These are phyloP conservation scores for Eciton burchellii DNA, from an alignment of 1,140 invertebrate species.

Conservation along the genomic window DNA sequence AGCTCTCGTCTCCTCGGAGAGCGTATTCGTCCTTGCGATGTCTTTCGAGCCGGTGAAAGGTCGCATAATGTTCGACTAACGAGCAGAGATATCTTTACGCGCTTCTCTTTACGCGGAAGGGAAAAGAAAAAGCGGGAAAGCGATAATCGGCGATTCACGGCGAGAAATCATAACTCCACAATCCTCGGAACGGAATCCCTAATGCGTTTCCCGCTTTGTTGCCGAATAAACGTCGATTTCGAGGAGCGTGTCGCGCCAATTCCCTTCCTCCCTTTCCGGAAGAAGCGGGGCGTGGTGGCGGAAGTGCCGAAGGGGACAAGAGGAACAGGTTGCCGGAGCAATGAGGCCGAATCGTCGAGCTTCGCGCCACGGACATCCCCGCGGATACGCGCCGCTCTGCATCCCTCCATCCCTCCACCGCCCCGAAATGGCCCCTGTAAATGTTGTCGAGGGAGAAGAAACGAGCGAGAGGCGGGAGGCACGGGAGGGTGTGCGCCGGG, in stretches of 20 bases:
- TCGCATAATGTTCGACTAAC: neutral
- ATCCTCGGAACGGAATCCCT: conserved; percentile 26
- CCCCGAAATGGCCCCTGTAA: conserved; percentile 22
- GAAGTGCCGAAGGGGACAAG: neutral
- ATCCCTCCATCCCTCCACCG: no score
- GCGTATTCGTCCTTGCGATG: no score
- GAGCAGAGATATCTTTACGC: no score
- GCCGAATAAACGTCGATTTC: conserved; percentile 18
- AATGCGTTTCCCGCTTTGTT: conserved; percentile 8
- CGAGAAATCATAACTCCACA: conserved; percentile 1
- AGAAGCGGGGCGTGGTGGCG: neutral
- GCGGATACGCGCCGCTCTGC: neutral
- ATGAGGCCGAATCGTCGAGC: neutral
- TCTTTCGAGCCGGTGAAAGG: neutral
- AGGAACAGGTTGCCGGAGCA: conserved; percentile 16
- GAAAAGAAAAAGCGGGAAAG: no score
- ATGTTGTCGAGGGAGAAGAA: conserved; percentile 37
- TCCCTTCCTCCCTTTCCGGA: neutral
- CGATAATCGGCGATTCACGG: no score
- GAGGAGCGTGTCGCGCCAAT: conserved; percentile 12
- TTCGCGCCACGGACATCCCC: neutral
- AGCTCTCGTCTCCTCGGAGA: neutral
- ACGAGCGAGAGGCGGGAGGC: conserved; percentile 39
- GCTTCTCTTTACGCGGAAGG: no score
- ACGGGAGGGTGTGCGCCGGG: no score